A percentile compares a stretch with the other conserved stretches of the same genome.
Evolutionary conservation across 2,797 vertebrate genomes (phyloP).

Genomic region (Neoniphon sammara): DNA sequence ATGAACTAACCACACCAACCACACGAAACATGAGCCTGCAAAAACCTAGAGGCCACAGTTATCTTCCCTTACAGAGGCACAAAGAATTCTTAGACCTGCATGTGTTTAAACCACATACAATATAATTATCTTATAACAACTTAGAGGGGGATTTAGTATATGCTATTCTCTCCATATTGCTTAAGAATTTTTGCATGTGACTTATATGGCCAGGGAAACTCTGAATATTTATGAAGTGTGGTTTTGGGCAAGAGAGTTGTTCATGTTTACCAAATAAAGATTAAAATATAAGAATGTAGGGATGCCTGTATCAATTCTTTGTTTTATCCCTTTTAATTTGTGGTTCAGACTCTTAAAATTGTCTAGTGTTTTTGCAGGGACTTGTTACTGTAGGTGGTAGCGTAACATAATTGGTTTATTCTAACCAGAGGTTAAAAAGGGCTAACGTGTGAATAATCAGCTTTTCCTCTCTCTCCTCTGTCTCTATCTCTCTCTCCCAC

Average conservation of each 20-base stretch:
- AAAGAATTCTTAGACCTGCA: too few species aligned
- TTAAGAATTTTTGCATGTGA: too few species aligned
- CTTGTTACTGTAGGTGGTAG: conserved; percentile 37
- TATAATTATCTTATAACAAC: too few species aligned
- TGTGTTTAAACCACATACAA: too few species aligned
- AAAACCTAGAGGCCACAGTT: too few species aligned
- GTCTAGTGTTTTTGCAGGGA: conserved; percentile 26
- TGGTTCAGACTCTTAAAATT: conserved; percentile 18
- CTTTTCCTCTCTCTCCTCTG: conserved; percentile 52
- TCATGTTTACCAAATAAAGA: not conserved
- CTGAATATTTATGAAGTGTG: not conserved
- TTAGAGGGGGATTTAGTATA: too few species aligned
- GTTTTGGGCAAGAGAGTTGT: not conserved
- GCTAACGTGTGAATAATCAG: conserved; percentile 70
- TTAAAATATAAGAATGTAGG: not conserved
- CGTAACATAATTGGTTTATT: conserved; percentile 56
- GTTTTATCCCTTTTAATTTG: conserved; percentile 34
- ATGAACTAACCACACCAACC: too few species aligned
- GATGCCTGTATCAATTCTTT: conserved; percentile 6
- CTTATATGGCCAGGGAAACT: too few species aligned
- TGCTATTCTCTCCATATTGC: too few species aligned
- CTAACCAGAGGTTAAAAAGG: conserved; percentile 65
- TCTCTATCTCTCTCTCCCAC: conserved; percentile 59
- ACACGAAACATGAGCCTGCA: too few species aligned
- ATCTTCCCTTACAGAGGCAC: too few species aligned